These are phyloP conservation scores for Podilymbus podiceps DNA, from an alignment of 2,113 vertebrate genomes.

Conservation along the genomic window DNA sequence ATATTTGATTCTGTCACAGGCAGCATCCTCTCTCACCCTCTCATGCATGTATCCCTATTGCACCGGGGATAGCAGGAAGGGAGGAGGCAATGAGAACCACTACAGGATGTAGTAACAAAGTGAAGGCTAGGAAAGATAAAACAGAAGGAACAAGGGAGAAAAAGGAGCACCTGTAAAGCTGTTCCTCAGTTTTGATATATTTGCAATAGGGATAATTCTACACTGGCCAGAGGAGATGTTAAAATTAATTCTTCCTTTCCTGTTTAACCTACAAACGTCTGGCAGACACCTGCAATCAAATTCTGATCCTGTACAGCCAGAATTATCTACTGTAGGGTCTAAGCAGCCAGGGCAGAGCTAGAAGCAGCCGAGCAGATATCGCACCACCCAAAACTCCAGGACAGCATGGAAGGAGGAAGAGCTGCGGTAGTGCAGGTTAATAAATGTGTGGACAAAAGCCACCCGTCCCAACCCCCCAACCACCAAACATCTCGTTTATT, in stretches of 20 bases:
- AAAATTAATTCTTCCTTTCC: background rate
- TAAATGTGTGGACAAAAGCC: background rate
- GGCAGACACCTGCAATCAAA: background rate
- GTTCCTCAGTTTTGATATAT: background rate
- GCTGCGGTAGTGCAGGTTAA: background rate
- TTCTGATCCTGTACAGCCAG: background rate
- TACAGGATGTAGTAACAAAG: background rate
- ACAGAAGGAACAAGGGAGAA: background rate
- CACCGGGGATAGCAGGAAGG: background rate
- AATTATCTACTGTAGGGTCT: background rate
- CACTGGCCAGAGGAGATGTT: background rate
- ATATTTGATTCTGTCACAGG: background rate
- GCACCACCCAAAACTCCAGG: background rate
- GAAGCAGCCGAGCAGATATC: background rate
- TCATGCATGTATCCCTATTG: background rate
- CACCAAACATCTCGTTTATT: background rate
- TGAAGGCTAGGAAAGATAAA: background rate
- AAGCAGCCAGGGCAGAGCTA: background rate
- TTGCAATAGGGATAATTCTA: background rate
- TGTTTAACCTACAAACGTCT: background rate
- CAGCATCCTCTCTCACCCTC: background rate
- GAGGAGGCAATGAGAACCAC: background rate
- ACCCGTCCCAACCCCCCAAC: fast-evolving
- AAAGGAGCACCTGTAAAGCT: background rate
- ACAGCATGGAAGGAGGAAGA: background rate